These are phyloP conservation scores for Notodonta dromedarius DNA, from an alignment of 2,888 invertebrate species.

Conservation along the genomic window DNA sequence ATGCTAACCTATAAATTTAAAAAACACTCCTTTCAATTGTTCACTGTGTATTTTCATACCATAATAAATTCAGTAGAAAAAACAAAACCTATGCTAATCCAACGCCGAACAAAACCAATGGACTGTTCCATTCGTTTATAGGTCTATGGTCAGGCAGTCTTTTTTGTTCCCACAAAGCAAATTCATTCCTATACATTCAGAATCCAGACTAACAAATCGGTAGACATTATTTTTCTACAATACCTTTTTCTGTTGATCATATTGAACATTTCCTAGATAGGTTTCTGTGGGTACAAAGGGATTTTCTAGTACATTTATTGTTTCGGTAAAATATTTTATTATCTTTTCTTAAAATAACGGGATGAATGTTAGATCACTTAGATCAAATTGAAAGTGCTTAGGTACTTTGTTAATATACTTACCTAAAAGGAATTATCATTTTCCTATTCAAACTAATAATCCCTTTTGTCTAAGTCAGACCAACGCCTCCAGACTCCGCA, in stretches of 20 bases:
- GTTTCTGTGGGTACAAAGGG: not conserved
- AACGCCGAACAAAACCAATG: not conserved
- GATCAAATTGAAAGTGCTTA: too few relatives aligned
- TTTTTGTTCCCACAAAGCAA: slow-evolving; percentile 1
- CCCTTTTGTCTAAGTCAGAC: too few relatives aligned
- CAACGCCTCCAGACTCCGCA: too few relatives aligned
- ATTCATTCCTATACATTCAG: not conserved
- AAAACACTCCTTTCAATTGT: too few relatives aligned
- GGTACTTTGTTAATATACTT: too few relatives aligned
- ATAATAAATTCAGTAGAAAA: too few relatives aligned
- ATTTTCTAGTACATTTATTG: not conserved
- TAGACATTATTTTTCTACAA: slow-evolving; percentile 4
- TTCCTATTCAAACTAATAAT: too few relatives aligned
- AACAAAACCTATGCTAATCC: too few relatives aligned
- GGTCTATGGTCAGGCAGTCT: not conserved
- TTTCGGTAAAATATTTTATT: not conserved
- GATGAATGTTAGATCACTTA: too few relatives aligned
- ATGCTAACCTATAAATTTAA: too few relatives aligned
- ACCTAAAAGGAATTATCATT: too few relatives aligned
- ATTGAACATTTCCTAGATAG: slow-evolving; percentile 1
- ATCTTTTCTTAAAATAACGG: slow-evolving; percentile 5
- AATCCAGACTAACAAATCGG: slow-evolving; percentile 4
- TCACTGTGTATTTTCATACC: too few relatives aligned
- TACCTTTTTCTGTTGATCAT: slow-evolving; percentile 2
- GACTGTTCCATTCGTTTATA: not conserved